Base-by-base conservation (phyloP, 2,888 invertebrate genomes). In the Cerastis rubricosa region DNA sequence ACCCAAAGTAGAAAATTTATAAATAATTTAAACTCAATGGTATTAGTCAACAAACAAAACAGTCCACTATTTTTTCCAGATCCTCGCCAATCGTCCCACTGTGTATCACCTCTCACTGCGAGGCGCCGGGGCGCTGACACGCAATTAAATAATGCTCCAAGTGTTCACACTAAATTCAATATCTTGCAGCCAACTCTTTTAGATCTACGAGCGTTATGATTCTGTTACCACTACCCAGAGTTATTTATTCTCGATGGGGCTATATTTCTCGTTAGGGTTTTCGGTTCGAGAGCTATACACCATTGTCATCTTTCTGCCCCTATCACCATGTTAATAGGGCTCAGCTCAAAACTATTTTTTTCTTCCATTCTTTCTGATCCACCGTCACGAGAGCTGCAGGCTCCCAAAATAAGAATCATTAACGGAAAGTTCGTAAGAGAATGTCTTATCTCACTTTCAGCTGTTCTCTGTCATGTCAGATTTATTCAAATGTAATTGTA, bases 151-250 rank as follows among this genome's bases (percentile, higher is more conserved):
- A 96, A 95, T 96, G 95, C 94, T 94, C 91, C 89, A 89, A 95
- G 94, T 95, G 94, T 94, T 94, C 93, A 94, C 94, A 94, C 95
- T 96, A 95, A 95, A 96, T 96, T 96, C 95, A 96, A 96, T 96
- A 95, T 96, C 95, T 94, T 92, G 89, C 83, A 91, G 93, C 93
- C 85, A 91, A 93, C 92, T 92, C 92, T 91, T 91, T 91, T 84
- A 92, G 92, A 94, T 93, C 93, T 93, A 93, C 91, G 92, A 91
- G 91, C 92, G 85, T 91, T 93, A 92, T 93, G 91, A 91, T 93
- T 84, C 90, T 89, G 86, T 66, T 74, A 81, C 89, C 90, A 88
- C 87, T 94, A 94, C 93, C 66, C 76, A 49, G 63, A 67, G 54
- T 19, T 65, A 5, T 14, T 35, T 8, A 25, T n/a, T 57, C 70